Conservation (phyloP, 2,888 invertebrate genomes). For the Drosophila conformis region DNA sequence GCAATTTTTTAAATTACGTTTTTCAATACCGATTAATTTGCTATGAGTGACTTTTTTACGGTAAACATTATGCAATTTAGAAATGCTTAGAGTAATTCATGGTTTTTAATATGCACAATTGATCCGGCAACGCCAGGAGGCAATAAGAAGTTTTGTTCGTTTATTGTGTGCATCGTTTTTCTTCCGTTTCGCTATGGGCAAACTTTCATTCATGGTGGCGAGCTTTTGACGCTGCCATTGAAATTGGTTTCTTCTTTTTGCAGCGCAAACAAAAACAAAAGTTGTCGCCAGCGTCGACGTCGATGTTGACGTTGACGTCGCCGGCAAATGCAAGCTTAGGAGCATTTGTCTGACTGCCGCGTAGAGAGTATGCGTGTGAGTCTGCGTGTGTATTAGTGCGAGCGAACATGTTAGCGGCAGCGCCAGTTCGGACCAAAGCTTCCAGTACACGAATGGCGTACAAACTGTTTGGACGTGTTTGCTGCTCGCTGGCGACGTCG, state of each 20-base stretch:
- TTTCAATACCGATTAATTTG: background rate
- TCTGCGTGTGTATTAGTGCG: conserved; percentile 27
- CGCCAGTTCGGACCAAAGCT: conserved; percentile 57
- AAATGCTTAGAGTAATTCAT: background rate
- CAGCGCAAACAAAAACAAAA: conserved; percentile 73
- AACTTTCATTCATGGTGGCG: conserved; percentile 69
- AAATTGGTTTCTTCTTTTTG: conserved; percentile 68
- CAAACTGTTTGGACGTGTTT: conserved; percentile 77
- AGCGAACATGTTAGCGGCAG: conserved; percentile 47
- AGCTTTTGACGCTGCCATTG: conserved; percentile 74
- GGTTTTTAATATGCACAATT: background rate
- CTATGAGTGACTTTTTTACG: background rate
- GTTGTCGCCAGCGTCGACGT: conserved; percentile 52
- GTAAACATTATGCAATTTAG: background rate
- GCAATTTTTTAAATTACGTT: background rate
- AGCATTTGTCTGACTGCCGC: conserved; percentile 42
- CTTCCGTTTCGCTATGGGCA: conserved; percentile 51
- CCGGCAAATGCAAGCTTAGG: conserved; percentile 71
- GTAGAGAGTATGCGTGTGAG: conserved; percentile 11
- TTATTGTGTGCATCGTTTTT: conserved; percentile 66
- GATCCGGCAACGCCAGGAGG: conserved; percentile 29
- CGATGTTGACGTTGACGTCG: conserved; percentile 46
- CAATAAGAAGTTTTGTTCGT: conserved; percentile 35
- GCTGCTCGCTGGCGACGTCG: conserved; percentile 62
- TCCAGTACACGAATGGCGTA: conserved; percentile 76